Base-by-base conservation (phyloP, 1,140 invertebrate genomes). In the Bombus consobrinus region DNA sequence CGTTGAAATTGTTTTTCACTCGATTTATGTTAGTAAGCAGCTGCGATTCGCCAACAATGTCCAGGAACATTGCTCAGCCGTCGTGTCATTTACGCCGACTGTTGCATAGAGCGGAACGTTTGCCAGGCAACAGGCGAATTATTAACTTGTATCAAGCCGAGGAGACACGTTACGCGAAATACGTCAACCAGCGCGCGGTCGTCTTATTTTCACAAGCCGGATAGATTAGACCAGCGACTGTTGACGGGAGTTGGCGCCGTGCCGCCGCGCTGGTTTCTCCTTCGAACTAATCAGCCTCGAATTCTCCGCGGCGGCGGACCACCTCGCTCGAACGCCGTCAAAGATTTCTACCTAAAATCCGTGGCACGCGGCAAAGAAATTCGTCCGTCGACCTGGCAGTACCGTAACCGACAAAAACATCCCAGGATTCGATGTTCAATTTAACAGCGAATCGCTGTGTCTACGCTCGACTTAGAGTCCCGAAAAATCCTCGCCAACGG, bases 321-420 rank as follows among this genome's bases (percentile, higher is more conserved):
- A 88, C 89, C 89, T 90, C 80, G 89, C 88, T 90, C 83, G 89
- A 82, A 66, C 83, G 32, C 57, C 73, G 57, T 34, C 69, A 69
- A 41, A 74, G 87, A 90, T 73, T 90, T 81, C 87, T 82, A 66
- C 81, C 89, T 77, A 90, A 90, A 90, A 90, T 90, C 68, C 83
- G 71, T 90, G 89, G 89, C 77, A 90, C 87, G 87, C 89, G 89
- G 89, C 89, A 88, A 90, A 90, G 89, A 90, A 90, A 90, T 87
- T 88, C 82, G 89, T 85, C 78, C 75, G 86, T 62, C 78, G 86
- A 68, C 85, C 74, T 18, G 88, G 86, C 84, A 73, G 62, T 78
- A 85, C 43, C 47, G 72, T 43, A 75, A 66, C 43, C 57, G 43
- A 39, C 71, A 85, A 87, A 87, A 87, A 87, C 79, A 71, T 32